Conservation (phyloP, 2,888 invertebrate species). For the Linyphia triangularis region DNA sequence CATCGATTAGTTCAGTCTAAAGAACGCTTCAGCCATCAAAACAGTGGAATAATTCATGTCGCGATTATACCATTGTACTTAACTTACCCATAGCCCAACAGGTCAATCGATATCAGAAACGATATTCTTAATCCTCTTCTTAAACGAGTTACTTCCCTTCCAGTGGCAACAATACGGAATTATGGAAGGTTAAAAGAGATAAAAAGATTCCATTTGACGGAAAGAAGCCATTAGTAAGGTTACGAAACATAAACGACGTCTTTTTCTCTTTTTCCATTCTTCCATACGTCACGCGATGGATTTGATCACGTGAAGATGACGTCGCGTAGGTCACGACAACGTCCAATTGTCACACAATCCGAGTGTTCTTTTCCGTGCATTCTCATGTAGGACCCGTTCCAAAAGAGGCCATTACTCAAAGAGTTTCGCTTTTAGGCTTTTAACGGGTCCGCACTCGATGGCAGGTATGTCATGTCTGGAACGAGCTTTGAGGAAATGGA, state of each 20-base stretch:
- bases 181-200: not conserved
- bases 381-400: constrained; percentile 30
- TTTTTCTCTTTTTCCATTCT: constrained; percentile 24
- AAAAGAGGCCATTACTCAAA: constrained; percentile 44
- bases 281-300: constrained; percentile 43
- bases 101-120: not conserved
- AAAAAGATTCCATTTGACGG: constrained; percentile 31
- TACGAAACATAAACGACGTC: constrained; percentile 67
- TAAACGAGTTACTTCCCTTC: constrained; percentile 10
- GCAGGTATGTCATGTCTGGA: too few relatives aligned
- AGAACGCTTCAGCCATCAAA: too few relatives aligned
- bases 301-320: constrained; percentile 68
- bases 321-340: constrained; percentile 65
- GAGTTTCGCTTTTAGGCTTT: constrained; percentile 38
- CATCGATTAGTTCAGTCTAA: too few relatives aligned
- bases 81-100: not conserved
- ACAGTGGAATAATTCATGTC: not conserved
- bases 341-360: constrained; percentile 65
- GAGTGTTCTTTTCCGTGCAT: constrained; percentile 45
- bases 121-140: constrained; percentile 11
- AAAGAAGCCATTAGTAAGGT: constrained; percentile 43
- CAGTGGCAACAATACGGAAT: constrained; percentile 26
- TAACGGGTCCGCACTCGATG: too few relatives aligned
- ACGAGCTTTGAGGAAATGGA: too few relatives aligned
- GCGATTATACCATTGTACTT: not conserved